Conservation (phyloP, 2,113 vertebrate species). For the Lagopus muta region DNA sequence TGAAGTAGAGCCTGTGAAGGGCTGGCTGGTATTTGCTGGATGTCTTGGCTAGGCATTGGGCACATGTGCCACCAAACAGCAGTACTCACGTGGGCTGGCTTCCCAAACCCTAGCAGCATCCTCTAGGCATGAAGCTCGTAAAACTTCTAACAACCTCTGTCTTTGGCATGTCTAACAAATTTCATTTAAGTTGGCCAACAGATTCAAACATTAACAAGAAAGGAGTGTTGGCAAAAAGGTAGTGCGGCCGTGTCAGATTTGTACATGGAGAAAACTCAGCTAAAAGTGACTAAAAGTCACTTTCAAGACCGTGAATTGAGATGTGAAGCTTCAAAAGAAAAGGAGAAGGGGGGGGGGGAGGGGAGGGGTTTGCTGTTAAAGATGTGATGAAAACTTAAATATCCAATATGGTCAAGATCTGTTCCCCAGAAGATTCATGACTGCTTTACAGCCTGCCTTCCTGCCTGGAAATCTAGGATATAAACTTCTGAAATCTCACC, state of each 20-base stretch:
- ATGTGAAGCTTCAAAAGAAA: not conserved
- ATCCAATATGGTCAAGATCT: not conserved
- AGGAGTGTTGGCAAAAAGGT: not conserved
- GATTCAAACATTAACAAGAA: not conserved
- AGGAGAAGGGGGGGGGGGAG: not conserved
- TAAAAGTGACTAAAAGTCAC: not conserved
- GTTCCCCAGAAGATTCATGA: not conserved
- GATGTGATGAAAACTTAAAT: not conserved
- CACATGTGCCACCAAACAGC: accelerated
- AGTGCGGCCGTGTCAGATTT: not conserved
- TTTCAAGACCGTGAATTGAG: not conserved
- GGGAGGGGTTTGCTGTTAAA: not conserved
- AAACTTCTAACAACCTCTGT: not conserved
- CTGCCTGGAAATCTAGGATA: not conserved
- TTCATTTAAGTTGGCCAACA: not conserved
- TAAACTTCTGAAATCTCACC: not conserved
- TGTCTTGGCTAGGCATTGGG: not conserved
- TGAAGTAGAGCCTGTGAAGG: not conserved
- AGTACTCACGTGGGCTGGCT: not conserved
- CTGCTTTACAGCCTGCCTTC: not conserved
- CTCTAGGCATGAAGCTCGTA: not conserved
- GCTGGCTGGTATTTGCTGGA: not conserved
- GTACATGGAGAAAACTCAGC: not conserved
- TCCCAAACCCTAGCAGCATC: not conserved
- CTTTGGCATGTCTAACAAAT: not conserved